Conservation (phyloP, 2,888 invertebrate genomes). For the Eretmocerus hayati region DNA sequence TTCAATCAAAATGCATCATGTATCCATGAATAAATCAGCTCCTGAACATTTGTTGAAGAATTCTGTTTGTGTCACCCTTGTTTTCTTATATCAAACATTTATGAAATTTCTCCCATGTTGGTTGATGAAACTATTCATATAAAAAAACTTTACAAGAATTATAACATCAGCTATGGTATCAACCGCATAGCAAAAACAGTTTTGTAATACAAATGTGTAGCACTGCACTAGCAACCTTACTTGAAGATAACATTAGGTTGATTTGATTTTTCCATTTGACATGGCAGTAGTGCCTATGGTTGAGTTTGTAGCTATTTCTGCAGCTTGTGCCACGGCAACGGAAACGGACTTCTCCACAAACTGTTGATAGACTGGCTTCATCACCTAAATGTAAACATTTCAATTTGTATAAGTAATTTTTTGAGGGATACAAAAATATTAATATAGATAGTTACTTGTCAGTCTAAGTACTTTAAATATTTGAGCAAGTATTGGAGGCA, state of each 20-base stretch:
- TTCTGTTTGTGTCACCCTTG: no score
- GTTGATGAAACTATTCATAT: no score
- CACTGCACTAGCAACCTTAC: conserved; percentile 11
- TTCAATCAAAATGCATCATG: no score
- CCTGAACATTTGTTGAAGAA: no score
- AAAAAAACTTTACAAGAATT: conserved; percentile 14
- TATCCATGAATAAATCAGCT: no score
- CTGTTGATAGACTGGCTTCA: conserved; percentile 76
- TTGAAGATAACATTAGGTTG: conserved; percentile 51
- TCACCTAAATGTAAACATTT: conserved; percentile 53
- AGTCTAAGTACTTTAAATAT: conserved; percentile 13
- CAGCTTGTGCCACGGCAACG: conserved; percentile 72
- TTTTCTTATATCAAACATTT: no score
- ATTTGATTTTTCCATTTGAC: conserved; percentile 58
- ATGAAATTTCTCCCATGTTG: no score
- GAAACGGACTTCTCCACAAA: conserved; percentile 77
- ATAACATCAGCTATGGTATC: conserved; percentile 11
- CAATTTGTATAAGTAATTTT: neutral
- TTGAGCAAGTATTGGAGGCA: conserved; percentile 14
- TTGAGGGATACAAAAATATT: conserved; percentile 2
- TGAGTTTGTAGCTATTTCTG: conserved; percentile 59
- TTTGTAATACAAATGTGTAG: conserved; percentile 17
- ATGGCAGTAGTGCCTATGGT: conserved; percentile 44
- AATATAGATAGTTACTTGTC: conserved; percentile 18
- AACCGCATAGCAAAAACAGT: conserved; percentile 12